Evolutionary conservation across 2,113 vertebrate species (phyloP).

Genomic region (Phaethon lepturus): DNA sequence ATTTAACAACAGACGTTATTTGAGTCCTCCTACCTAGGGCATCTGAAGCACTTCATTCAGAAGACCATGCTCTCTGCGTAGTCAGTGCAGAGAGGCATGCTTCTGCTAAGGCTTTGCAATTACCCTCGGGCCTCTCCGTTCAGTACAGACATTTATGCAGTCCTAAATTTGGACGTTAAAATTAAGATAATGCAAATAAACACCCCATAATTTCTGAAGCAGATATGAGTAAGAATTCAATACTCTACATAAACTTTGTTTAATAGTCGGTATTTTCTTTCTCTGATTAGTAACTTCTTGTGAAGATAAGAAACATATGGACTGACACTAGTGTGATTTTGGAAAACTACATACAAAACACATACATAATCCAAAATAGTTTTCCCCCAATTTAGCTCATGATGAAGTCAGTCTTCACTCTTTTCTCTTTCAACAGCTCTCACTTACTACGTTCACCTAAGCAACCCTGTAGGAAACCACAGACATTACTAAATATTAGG

Average conservation of each 20-base stretch:
- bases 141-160: background rate
- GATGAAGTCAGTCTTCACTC: background rate
- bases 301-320: background rate
- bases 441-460: background rate
- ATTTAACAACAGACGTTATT: background rate
- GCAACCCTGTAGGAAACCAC: background rate
- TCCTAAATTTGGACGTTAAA: background rate
- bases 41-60: background rate
- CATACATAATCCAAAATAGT: background rate
- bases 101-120: background rate
- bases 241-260: background rate
- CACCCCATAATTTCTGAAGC: background rate
- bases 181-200: background rate
- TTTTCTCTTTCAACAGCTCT: background rate
- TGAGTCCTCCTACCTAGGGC: background rate
- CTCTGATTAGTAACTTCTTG: background rate
- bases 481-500: background rate
- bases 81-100: fast-evolving
- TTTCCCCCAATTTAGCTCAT: background rate
- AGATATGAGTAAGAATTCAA: background rate
- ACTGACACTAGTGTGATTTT: background rate
- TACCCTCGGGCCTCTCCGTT: background rate
- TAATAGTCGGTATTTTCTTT: background rate
- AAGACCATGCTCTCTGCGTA: fast-evolving
- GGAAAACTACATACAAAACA: background rate